Evolutionary conservation across 1,140 invertebrate genomes (phyloP).

Genomic region (Drosophila ohnishii): DNA sequence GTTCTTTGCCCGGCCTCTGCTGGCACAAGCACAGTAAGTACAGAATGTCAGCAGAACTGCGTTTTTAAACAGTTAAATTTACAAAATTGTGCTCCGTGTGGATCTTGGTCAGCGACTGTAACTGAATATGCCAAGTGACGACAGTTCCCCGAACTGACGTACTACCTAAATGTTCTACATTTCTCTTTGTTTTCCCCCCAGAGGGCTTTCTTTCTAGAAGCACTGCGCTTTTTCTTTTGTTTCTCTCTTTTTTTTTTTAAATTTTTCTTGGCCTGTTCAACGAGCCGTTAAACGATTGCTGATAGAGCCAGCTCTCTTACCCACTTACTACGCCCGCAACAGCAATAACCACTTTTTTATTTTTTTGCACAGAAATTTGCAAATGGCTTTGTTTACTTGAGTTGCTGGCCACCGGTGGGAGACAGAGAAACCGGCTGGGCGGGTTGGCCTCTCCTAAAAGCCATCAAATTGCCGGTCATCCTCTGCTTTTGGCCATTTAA

Average conservation of each 20-base stretch:
- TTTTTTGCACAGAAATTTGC: constrained; percentile 44
- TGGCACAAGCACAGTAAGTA: too few relatives aligned
- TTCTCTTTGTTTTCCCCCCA: background rate
- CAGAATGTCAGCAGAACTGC: too few relatives aligned
- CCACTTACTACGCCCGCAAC: constrained; percentile 40
- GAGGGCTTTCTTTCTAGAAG: constrained; percentile 46
- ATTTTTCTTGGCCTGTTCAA: constrained; percentile 58
- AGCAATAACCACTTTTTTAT: constrained; percentile 50
- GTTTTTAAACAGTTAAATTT: too few relatives aligned
- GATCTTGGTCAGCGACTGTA: constrained; percentile 31
- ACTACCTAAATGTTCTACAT: constrained; percentile 24
- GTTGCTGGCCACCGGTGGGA: constrained; percentile 31
- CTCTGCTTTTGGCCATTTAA: constrained; percentile 57
- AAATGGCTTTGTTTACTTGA: constrained; percentile 70
- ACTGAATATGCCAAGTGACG: constrained; percentile 36
- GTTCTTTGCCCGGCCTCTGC: too few relatives aligned
- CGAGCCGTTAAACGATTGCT: constrained; percentile 76
- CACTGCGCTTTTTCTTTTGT: constrained; percentile 40
- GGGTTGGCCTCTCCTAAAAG: constrained; percentile 47
- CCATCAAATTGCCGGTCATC: constrained; percentile 54
- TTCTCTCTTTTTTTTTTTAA: background rate
- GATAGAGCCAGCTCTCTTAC: constrained; percentile 48
- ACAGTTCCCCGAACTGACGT: constrained; percentile 34
- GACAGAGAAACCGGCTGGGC: constrained; percentile 50
- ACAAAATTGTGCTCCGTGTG: constrained; percentile 13